A percentile compares a stretch with the other conserved stretches of the same genome.
Conservation (phyloP, 1,140 invertebrate species). For the Propsilocerus akamusi region DNA sequence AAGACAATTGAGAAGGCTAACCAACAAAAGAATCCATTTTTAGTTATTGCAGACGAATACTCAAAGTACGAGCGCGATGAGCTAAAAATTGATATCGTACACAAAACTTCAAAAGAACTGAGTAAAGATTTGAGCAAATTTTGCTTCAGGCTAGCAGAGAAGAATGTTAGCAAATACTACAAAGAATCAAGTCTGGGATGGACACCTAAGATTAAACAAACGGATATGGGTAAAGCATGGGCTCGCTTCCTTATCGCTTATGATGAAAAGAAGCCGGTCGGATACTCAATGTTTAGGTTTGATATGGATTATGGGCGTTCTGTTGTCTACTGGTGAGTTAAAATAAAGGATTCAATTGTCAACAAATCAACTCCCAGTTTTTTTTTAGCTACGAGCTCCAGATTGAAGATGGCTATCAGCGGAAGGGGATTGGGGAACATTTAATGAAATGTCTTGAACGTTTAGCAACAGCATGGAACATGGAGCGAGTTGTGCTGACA, state of each 20-base stretch:
- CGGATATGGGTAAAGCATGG: constrained; percentile 40
- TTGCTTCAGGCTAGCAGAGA: constrained; percentile 36
- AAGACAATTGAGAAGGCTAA: neutral
- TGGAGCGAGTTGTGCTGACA: constrained; percentile 68
- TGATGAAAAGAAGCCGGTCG: constrained; percentile 31
- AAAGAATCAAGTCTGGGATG: constrained; percentile 38
- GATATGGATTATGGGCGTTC: constrained; percentile 57
- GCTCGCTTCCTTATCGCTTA: constrained; percentile 43
- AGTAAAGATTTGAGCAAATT: neutral
- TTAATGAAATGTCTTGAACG: constrained; percentile 58
- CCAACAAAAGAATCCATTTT: neutral
- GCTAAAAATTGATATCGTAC: neutral
- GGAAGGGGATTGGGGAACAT: constrained; percentile 61
- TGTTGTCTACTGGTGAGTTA: constrained; percentile 57
- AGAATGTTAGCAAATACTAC: constrained; percentile 42
- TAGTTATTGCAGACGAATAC: neutral
- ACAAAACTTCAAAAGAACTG: neutral
- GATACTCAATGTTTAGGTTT: constrained; percentile 63
- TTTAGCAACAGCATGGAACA: constrained; percentile 47
- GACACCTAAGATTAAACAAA: constrained; percentile 37
- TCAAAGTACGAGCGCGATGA: neutral
- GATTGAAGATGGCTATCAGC: constrained; percentile 37
- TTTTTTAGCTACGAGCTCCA: constrained; percentile 64
- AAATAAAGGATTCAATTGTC: neutral
- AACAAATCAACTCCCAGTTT: neutral